These are phyloP conservation scores for Odocoileus virginianus DNA, from an alignment of 2,113 vertebrate species.

Conservation along the genomic window DNA sequence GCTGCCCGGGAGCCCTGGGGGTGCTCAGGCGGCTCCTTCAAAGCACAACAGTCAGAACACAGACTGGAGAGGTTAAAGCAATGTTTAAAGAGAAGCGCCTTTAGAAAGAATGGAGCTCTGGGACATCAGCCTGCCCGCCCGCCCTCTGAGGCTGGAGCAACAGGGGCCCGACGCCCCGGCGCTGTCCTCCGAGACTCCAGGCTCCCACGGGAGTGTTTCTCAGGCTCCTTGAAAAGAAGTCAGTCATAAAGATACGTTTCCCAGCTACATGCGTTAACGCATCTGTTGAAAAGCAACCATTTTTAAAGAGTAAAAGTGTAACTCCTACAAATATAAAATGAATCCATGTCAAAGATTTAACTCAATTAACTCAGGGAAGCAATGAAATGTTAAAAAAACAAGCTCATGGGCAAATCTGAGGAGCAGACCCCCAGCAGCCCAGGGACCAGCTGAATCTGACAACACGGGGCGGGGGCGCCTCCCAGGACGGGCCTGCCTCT, in stretches of 20 bases:
- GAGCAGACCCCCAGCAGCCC: background rate
- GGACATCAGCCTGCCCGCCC: background rate
- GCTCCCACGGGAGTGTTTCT: background rate
- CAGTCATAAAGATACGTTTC: background rate
- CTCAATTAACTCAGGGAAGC: background rate
- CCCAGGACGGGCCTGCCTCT: background rate
- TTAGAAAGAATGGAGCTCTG: background rate
- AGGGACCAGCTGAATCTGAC: rapidly evolving
- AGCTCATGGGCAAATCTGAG: background rate
- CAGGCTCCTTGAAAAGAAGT: background rate
- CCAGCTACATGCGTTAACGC: rapidly evolving
- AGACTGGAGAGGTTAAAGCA: background rate
- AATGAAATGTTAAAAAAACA: background rate
- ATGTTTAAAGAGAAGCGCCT: background rate
- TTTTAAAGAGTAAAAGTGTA: background rate
- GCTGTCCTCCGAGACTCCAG: background rate
- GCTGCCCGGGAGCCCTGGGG: background rate
- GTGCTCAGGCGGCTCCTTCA: background rate
- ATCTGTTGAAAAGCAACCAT: background rate
- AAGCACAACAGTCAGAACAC: rapidly evolving
- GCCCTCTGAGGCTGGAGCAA: background rate
- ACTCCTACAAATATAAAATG: background rate
- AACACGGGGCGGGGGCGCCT: too few relatives aligned
- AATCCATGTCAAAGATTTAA: background rate
- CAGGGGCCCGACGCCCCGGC: background rate